Conservation (phyloP, 2,113 vertebrate species). For the Heptranchias perlo region DNA sequence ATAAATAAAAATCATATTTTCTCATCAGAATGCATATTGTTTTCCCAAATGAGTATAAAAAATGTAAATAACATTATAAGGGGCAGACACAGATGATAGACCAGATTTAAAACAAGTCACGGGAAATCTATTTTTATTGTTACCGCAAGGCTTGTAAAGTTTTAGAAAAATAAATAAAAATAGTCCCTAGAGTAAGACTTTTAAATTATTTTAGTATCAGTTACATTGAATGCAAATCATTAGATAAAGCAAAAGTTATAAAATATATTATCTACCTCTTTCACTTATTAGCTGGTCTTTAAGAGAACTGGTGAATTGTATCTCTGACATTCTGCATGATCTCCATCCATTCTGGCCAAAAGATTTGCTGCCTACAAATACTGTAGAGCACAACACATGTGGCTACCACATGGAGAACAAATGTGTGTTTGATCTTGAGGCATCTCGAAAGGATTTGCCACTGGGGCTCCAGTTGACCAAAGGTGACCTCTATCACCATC, state of each 20-base stretch:
- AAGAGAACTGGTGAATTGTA: not conserved
- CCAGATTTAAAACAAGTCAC: not conserved
- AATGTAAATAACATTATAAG: not conserved
- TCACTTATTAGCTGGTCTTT: not conserved
- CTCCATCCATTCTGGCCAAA: not conserved
- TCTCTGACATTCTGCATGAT: not conserved
- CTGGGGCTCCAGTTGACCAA: slow-evolving; percentile 12
- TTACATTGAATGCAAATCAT: not conserved
- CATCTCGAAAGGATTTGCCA: slow-evolving; percentile 34
- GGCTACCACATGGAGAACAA: slow-evolving; percentile 33
- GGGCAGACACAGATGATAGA: not conserved
- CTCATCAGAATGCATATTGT: not conserved
- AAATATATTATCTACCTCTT: too few relatives aligned
- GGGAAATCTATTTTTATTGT: slow-evolving; percentile 2
- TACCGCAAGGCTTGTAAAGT: not conserved
- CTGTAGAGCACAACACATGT: slow-evolving; percentile 4
- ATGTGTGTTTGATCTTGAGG: slow-evolving; percentile 35
- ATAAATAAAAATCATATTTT: not conserved
- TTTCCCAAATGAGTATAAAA: not conserved
- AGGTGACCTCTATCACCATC: slow-evolving; percentile 15
- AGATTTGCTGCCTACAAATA: not conserved
- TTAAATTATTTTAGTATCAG: not conserved
- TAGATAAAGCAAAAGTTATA: not conserved
- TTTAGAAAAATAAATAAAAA: not conserved
- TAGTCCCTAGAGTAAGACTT: not conserved